Evolutionary conservation across 2,797 vertebrate species (phyloP).

Genomic region (Cirrhinus molitorella): DNA sequence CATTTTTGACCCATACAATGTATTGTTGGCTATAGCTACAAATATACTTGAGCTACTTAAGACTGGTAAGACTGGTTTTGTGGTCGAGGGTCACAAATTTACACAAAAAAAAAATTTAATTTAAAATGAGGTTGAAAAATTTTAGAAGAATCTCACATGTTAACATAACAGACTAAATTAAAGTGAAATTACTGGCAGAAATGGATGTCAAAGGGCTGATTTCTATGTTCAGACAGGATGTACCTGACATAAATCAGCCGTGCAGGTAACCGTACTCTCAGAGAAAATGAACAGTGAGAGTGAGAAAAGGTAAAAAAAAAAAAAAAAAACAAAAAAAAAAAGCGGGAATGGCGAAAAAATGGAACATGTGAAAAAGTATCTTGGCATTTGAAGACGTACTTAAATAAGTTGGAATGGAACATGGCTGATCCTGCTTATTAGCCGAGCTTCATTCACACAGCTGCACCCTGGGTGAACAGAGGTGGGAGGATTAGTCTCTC

Average conservation of each 20-base stretch:
- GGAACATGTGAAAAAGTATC: constrained; percentile 42
- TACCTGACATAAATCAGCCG: constrained; percentile 70
- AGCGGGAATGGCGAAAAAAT: constrained; percentile 52
- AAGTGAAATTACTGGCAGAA: constrained; percentile 8
- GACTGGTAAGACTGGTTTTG: no score
- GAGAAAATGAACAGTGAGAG: constrained; percentile 56
- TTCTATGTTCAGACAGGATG: constrained; percentile 53
- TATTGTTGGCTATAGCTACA: no score
- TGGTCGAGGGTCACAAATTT: no score
- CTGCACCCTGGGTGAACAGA: constrained; percentile 31
- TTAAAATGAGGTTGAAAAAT: not conserved
- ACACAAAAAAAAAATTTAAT: no score
- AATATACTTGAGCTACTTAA: no score
- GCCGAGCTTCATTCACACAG: constrained; percentile 42
- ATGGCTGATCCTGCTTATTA: constrained; percentile 59
- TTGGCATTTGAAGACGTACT: constrained; percentile 69
- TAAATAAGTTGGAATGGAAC: constrained; percentile 76
- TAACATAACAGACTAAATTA: not conserved
- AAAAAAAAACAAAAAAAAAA: no score
- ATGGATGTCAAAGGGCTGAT: constrained; percentile 14
- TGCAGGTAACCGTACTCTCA: constrained; percentile 68
- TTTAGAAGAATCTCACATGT: not conserved
- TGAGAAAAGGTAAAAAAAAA: constrained; percentile 43
- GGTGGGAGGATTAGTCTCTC: constrained; percentile 49
- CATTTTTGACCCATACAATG: no score